phyloP scores from a whole-genome alignment of 2,113 vertebrate species.

The Gasterosteus nipponicus region DNA sequence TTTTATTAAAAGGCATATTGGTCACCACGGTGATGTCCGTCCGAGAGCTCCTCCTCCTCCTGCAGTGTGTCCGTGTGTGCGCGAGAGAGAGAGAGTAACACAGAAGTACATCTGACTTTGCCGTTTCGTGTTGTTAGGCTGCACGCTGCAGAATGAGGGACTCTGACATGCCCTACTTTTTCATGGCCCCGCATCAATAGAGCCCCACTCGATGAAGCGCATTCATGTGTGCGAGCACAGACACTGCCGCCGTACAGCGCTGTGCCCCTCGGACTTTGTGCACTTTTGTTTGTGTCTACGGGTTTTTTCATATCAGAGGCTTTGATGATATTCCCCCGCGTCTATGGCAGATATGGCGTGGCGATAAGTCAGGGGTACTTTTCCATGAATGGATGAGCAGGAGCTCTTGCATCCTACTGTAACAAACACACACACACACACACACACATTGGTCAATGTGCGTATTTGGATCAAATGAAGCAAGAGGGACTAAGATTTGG shows the following conservation, averaged over 20 bases:
- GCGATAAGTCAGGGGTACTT: constrained; percentile 21
- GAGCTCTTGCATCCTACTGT: not conserved
- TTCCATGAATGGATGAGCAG: constrained; percentile 37
- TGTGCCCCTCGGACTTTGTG: constrained; percentile 36
- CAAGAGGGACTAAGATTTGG: constrained; percentile 16
- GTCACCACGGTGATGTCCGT: constrained; percentile 12
- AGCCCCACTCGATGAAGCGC: constrained; percentile 44
- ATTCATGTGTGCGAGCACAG: constrained; percentile 57
- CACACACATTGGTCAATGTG: constrained; percentile 39
- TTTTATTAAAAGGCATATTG: constrained; percentile 48
- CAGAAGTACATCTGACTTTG: constrained; percentile 36
- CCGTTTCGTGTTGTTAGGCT: constrained; percentile 44
- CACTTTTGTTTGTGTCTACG: constrained; percentile 30
- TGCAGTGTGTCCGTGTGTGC: not conserved
- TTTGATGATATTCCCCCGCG: not conserved
- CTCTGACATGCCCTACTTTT: constrained; percentile 62
- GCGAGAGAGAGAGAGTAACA: constrained; percentile 9
- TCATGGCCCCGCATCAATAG: constrained; percentile 35
- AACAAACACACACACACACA: constrained; percentile 11
- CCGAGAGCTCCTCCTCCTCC: constrained; percentile 25
- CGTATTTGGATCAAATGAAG: constrained; percentile 52
- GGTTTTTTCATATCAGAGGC: not conserved
- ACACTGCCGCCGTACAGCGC: constrained; percentile 29
- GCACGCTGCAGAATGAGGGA: constrained; percentile 27
- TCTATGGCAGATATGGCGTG: constrained; percentile 34